Evolutionary conservation across 2,797 vertebrate genomes (phyloP).

Genomic region (Leptodactylus fallax): DNA sequence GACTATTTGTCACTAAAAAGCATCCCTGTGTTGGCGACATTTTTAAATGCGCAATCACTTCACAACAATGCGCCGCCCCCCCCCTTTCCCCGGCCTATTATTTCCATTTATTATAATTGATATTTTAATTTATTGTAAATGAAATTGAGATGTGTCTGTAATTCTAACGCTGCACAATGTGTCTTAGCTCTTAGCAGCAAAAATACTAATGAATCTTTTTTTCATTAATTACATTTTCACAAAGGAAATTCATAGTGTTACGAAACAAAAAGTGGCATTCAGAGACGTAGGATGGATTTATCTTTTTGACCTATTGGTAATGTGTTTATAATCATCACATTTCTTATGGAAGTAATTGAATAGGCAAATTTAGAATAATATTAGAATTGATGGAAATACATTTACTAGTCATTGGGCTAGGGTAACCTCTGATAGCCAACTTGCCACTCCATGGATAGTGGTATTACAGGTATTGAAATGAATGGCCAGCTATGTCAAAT

Average conservation of each 20-base stretch:
- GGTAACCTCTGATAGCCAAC: no score
- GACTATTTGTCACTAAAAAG: constrained; percentile 31
- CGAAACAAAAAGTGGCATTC: not conserved
- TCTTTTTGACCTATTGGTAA: no score
- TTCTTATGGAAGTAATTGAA: no score
- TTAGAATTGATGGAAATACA: no score
- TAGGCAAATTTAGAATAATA: no score
- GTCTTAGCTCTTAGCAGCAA: not conserved
- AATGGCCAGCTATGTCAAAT: no score
- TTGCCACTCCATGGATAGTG: no score
- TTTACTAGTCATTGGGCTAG: no score
- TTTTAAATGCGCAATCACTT: constrained; percentile 10
- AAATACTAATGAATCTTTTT: not conserved
- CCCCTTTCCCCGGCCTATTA: not conserved
- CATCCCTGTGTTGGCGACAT: constrained; percentile 18
- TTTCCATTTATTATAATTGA: constrained; percentile 27
- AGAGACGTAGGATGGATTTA: no score
- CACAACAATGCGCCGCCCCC: constrained; percentile 18
- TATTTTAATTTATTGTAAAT: constrained; percentile 14
- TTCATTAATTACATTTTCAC: constrained; percentile 13
- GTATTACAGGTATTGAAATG: no score
- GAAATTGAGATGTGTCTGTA: not conserved
- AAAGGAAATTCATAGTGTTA: not conserved
- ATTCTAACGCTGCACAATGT: not conserved
- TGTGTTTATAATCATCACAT: no score